phyloP scores from a whole-genome alignment of 2,113 vertebrate genomes.

The Lophius piscatorius region DNA sequence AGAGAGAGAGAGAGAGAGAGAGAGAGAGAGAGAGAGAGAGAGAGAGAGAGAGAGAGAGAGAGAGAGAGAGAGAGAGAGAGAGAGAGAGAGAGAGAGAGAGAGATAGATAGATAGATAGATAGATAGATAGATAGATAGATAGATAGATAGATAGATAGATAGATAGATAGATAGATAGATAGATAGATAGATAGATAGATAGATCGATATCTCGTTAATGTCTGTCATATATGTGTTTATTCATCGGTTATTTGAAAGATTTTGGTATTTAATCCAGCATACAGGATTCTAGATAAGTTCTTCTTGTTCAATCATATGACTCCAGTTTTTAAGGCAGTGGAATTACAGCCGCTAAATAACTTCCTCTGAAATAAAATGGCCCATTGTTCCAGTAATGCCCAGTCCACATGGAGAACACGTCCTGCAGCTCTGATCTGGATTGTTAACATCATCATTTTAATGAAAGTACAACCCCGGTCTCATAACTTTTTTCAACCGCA shows the following conservation, averaged over 20 bases:
- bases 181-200: no score
- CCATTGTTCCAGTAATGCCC: constrained; percentile 29
- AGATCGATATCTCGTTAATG: no score
- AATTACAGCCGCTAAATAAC: constrained; percentile 17
- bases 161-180: no score
- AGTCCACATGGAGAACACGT: constrained; percentile 1
- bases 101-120: no score
- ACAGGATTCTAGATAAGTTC: background rate
- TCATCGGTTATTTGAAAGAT: constrained; percentile 17
- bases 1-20: no score
- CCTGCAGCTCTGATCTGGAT: constrained; percentile 55
- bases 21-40: no score
- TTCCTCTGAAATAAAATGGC: constrained; percentile 31
- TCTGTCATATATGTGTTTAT: constrained; percentile 41
- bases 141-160: no score
- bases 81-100: no score
- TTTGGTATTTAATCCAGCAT: background rate
- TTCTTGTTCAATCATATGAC: constrained; percentile 6
- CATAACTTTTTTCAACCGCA: constrained; percentile 48
- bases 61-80: no score
- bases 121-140: no score
- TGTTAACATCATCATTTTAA: constrained; percentile 63
- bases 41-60: no score
- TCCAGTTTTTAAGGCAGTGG: background rate
- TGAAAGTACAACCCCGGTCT: constrained; percentile 58